These are phyloP conservation scores for Calameuta pallipes DNA, from an alignment of 2,888 invertebrate species.

Conservation along the genomic window DNA sequence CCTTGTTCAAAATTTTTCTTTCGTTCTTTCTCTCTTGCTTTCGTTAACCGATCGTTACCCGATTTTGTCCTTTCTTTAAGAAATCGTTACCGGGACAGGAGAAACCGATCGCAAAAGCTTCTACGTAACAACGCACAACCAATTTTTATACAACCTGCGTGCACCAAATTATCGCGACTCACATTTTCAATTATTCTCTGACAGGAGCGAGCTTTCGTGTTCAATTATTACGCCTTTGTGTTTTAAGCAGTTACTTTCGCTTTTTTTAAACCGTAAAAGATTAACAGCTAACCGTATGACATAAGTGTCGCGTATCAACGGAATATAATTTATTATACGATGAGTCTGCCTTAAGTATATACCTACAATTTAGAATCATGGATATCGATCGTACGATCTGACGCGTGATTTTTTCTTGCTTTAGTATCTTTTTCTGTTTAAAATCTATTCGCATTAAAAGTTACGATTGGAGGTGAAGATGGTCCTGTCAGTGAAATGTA, in stretches of 20 bases:
- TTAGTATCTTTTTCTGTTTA: not conserved
- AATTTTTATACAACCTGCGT: constrained; percentile 62
- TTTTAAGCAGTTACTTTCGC: not conserved
- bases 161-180: constrained; percentile 47
- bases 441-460: not conserved
- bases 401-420: not conserved
- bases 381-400: not conserved
- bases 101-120: constrained; percentile 47
- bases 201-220: constrained; percentile 3
- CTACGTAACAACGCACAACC: constrained; percentile 64
- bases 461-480: not conserved
- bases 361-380: not conserved
- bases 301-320: not conserved
- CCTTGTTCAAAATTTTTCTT: not conserved
- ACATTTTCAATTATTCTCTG: constrained; percentile 17
- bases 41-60: not conserved
- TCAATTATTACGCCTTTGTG: not conserved
- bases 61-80: not conserved
- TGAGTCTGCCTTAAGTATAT: not conserved
- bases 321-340: not conserved
- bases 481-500: constrained; percentile 12
- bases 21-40: not conserved
- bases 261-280: not conserved
- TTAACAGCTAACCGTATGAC: not conserved
- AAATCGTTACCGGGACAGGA: not conserved